Conservation (phyloP, 2,797 vertebrate species). For the Arnoldichthys spilopterus region DNA sequence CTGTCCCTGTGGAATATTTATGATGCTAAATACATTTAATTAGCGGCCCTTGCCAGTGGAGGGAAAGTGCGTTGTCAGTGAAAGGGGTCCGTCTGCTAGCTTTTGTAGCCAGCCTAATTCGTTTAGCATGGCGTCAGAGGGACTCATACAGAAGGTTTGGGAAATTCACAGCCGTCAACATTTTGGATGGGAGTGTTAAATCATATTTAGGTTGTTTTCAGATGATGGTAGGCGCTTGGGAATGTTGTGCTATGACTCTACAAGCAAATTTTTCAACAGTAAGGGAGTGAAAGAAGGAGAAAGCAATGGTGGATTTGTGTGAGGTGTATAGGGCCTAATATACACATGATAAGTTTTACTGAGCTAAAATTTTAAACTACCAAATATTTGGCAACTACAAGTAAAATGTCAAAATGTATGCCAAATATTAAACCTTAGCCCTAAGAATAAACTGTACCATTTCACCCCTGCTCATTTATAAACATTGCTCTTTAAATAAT, state of each 20-base stretch:
- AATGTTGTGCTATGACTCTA: neutral
- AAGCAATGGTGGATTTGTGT: neutral
- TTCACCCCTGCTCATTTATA: too few species aligned
- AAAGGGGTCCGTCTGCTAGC: slow-evolving; percentile 69
- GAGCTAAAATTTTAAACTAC: too few species aligned
- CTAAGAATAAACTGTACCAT: too few species aligned
- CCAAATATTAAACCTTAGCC: too few species aligned
- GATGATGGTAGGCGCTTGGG: neutral
- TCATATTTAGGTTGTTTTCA: neutral
- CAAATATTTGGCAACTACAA: too few species aligned
- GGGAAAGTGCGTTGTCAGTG: slow-evolving; percentile 79
- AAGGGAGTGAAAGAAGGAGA: neutral
- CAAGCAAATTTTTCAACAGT: neutral
- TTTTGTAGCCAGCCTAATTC: slow-evolving; percentile 71
- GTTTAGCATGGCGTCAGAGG: slow-evolving; percentile 61
- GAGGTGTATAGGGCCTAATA: too few species aligned
- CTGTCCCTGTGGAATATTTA: slow-evolving; percentile 84
- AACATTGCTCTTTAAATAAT: too few species aligned
- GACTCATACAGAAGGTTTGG: slow-evolving; percentile 51
- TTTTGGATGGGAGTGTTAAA: slow-evolving; percentile 20
- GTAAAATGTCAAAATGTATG: too few species aligned
- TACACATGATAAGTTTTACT: too few species aligned
- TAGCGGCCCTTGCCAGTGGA: slow-evolving; percentile 73
- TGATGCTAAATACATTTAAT: slow-evolving; percentile 87
- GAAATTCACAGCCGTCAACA: neutral